A percentile compares a stretch with the other conserved stretches of the same genome.
These are phyloP conservation scores for Pagrus major DNA, from an alignment of 2,113 vertebrate species.

Conservation along the genomic window DNA sequence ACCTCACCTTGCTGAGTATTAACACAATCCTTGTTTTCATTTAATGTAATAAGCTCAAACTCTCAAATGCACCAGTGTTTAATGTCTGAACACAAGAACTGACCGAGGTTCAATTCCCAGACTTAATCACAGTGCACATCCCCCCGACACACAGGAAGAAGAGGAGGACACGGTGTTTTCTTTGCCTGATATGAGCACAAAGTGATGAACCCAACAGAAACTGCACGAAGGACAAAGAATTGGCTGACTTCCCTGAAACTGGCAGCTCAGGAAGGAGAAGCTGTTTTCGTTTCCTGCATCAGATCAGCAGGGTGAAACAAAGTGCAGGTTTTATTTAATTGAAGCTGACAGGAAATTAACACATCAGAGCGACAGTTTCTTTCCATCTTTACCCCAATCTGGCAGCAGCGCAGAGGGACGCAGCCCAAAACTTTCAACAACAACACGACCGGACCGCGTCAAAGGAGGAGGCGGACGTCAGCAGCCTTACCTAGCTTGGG, in stretches of 20 bases:
- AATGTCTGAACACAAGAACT: constrained; percentile 26
- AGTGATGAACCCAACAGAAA: constrained; percentile 44
- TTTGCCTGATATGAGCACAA: constrained; percentile 11
- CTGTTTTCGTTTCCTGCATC: constrained; percentile 19
- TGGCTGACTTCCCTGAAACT: constrained; percentile 36
- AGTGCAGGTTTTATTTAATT: constrained; percentile 3
- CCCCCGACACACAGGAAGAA: not conserved
- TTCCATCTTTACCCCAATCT: not conserved
- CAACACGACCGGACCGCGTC: not conserved
- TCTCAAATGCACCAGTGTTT: not conserved
- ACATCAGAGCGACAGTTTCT: constrained; percentile 15
- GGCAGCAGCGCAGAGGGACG: not conserved
- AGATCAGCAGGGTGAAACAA: not conserved
- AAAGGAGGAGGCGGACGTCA: not conserved
- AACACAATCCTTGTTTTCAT: not conserved
- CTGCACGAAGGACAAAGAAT: constrained; percentile 36
- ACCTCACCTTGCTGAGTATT: not conserved
- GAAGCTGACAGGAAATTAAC: constrained; percentile 40
- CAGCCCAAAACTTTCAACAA: not conserved
- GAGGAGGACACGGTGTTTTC: constrained; percentile 12
- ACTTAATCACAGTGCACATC: constrained; percentile 11
- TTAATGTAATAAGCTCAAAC: not conserved
- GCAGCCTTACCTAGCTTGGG: constrained; percentile 95
- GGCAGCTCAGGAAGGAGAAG: constrained; percentile 1
- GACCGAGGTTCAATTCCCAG: constrained; percentile 29